Percentiles rank a stretch among this genome's conserved stretches.
Conservation (phyloP, 2,113 vertebrate genomes). For the Bubalus kerabau region DNA sequence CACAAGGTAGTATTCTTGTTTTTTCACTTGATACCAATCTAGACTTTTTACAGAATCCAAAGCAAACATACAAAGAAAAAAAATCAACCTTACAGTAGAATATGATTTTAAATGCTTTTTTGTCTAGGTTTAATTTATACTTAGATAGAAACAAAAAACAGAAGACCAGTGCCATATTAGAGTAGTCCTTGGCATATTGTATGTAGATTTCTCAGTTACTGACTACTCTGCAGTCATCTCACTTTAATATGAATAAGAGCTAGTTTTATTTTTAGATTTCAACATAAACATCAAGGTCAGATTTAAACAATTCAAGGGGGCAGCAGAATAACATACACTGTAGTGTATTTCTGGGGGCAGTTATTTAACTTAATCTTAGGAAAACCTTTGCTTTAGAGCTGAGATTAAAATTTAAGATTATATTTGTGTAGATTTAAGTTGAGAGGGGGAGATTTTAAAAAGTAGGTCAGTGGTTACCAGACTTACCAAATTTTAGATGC, state of each 20-base stretch:
- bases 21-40: constrained; percentile 80
- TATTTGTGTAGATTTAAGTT: constrained; percentile 82
- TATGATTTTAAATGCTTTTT: constrained; percentile 78
- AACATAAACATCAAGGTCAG: constrained; percentile 78
- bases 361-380: constrained; percentile 79
- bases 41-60: constrained; percentile 83
- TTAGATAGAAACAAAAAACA: constrained; percentile 68
- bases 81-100: constrained; percentile 79
- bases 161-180: constrained; percentile 76
- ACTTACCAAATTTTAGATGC: constrained; percentile 98
- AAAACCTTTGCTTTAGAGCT: constrained; percentile 73
- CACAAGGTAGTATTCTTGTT: constrained; percentile 97
- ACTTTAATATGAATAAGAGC: constrained; percentile 77
- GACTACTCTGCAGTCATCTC: constrained; percentile 78
- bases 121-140: constrained; percentile 77
- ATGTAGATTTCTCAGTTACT: constrained; percentile 73
- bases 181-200: constrained; percentile 73
- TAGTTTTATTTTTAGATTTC: constrained; percentile 71
- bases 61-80: constrained; percentile 76
- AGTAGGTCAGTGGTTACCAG: constrained; percentile 86
- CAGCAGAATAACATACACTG: constrained; percentile 78
- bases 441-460: constrained; percentile 83
- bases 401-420: constrained; percentile 79
- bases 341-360: constrained; percentile 80
- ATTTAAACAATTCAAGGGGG: constrained; percentile 79